Conservation (phyloP, 2,113 vertebrate species). For the Camelus dromedarius region DNA sequence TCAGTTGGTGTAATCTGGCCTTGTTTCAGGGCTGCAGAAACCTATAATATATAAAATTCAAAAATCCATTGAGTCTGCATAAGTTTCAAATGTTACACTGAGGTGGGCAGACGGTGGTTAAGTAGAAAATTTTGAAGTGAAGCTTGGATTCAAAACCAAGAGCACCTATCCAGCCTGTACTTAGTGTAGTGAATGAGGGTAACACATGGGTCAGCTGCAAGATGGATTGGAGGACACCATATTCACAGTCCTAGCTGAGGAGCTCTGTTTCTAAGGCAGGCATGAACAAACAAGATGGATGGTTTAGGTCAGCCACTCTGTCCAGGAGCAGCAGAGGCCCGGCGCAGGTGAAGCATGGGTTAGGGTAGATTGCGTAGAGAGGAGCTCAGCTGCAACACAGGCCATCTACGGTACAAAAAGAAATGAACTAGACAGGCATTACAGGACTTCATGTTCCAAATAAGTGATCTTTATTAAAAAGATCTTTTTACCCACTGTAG, state of each 20-base stretch:
- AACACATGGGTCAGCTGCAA: neutral
- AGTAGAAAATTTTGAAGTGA: neutral
- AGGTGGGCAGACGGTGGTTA: neutral
- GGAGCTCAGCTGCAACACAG: neutral
- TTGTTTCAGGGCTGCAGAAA: slow-evolving; percentile 91
- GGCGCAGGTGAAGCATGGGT: neutral
- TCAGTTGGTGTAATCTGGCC: slow-evolving; percentile 92
- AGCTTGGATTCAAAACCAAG: neutral
- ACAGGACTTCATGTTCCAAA: neutral
- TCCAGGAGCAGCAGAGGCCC: neutral
- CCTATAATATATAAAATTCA: slow-evolving; percentile 83
- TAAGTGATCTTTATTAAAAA: neutral
- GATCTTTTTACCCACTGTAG: neutral
- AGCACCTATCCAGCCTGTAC: neutral
- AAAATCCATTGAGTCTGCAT: neutral
- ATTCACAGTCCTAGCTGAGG: neutral
- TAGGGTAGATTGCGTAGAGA: neutral
- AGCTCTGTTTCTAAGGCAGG: neutral
- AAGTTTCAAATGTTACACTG: neutral
- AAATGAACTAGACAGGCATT: neutral
- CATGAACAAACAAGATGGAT: neutral
- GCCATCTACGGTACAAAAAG: neutral
- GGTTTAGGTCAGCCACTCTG: neutral
- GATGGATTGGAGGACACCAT: neutral
- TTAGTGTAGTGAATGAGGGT: neutral